Base-by-base conservation (phyloP, 2,888 invertebrate genomes). In the Zaprionus bogoriensis region DNA sequence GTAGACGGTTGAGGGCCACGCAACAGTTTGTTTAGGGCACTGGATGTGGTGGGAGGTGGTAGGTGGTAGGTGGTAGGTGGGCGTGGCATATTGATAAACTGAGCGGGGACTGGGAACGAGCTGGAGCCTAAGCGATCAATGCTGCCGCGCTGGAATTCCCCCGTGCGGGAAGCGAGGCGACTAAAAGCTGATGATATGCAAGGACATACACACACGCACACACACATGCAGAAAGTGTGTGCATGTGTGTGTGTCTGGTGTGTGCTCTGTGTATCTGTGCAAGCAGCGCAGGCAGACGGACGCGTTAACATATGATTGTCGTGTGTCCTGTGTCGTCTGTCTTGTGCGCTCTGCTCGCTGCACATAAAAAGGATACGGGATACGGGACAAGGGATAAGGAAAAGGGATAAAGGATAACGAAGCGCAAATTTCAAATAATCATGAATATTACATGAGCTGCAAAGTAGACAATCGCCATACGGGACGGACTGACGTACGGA, bases 351-450 rank as follows among this genome's bases (percentile, higher is more conserved):
- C 14, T 28, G 19, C 3, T 20, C 27, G 23, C 39, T 46, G 38
- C 63, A 51, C 58, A 74, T 63, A 68, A 74, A 71, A 73, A 9
- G 41, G 41, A 41, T 41, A 41, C 20, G n/a, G 41, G 22, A 41
- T 41, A 41, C 81, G 71, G 85, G 85, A 87, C 87, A 80, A 80
- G 10, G 27, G 10, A 9, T 2, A 27, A 6, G 27, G 27, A 1
- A 27, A 27, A 7, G 27, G 87, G 86, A 87, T 82, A 80, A 85
- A 71, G 86, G 80, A 81, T 81, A 81, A 81, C 86, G 87, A 81
- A 81, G 80, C 80, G 87, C 87, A 81, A 81, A 81, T 81, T 81
- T 87, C 85, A 87, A 87, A 82, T 87, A 87, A 87, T 87, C 82
- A 82, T 82, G 82, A 82, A 82, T 87, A 87, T 82, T 81, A 82